Conservation (phyloP, 1,140 invertebrate species). For the Mamestra configurata region DNA sequence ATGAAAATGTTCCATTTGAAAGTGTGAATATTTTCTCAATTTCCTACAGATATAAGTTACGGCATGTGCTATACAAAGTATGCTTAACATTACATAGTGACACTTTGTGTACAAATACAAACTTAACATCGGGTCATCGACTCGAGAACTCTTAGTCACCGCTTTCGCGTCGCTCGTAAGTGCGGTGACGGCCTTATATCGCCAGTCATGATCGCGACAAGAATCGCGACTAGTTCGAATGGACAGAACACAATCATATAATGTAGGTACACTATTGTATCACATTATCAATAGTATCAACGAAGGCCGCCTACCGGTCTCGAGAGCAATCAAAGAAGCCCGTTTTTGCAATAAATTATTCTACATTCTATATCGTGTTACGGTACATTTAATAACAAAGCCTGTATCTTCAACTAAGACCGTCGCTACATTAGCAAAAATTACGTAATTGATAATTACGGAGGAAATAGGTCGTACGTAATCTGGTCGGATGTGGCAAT, state of each 20-base stretch:
- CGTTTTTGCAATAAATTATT: constrained; percentile 18
- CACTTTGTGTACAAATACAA: constrained; percentile 58
- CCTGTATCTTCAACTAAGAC: neutral
- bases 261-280: constrained; percentile 9
- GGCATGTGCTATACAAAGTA: neutral
- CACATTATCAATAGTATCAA: constrained; percentile 25
- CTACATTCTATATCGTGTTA: constrained; percentile 19
- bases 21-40: constrained; percentile 14
- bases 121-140: constrained; percentile 62
- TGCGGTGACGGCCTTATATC: constrained; percentile 51
- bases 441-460: constrained; percentile 1
- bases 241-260: neutral
- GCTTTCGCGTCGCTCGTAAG: constrained; percentile 57
- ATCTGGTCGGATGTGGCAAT: neutral
- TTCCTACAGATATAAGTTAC: neutral
- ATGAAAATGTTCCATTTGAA: neutral
- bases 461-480: neutral
- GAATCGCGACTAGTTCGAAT: constrained; percentile 54
- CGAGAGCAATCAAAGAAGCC: constrained; percentile 4
- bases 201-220: constrained; percentile 51
- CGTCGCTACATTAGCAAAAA: too few species aligned
- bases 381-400: constrained; percentile 7
- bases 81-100: constrained; percentile 15
- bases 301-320: constrained; percentile 20
- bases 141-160: constrained; percentile 57